A percentile compares a stretch with the other conserved stretches of the same genome.
These are phyloP conservation scores for Octopus bimaculoides DNA, from an alignment of 1,140 invertebrate species.

Conservation along the genomic window DNA sequence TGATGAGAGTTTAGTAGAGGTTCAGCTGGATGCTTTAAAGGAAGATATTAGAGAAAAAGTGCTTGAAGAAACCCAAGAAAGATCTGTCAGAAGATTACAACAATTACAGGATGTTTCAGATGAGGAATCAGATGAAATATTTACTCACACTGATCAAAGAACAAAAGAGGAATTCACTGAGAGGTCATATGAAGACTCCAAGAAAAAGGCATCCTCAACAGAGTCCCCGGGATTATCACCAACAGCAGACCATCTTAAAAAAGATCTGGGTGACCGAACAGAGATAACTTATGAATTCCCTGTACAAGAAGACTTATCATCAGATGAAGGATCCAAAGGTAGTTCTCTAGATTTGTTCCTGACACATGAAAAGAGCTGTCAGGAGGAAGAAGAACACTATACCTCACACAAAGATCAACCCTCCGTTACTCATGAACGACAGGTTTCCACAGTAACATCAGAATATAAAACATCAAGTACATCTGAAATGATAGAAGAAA, in stretches of 20 bases:
- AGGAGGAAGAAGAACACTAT: slow-evolving; percentile 15
- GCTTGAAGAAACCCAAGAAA: neutral
- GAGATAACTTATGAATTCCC: neutral
- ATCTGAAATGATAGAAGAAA: neutral
- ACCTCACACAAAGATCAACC: neutral
- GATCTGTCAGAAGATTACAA: neutral
- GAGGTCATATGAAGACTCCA: too few species aligned
- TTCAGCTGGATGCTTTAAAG: neutral
- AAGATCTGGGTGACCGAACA: neutral
- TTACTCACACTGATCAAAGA: neutral
- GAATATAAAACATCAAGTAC: neutral
- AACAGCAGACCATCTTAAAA: neutral
- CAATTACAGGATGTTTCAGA: neutral
- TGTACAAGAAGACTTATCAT: neutral
- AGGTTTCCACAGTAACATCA: neutral
- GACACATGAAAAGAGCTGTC: slow-evolving; percentile 1
- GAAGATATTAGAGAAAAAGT: neutral
- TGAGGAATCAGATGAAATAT: slow-evolving; percentile 4
- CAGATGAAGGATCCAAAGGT: slow-evolving; percentile 4
- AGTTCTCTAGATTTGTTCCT: slow-evolving; percentile 6
- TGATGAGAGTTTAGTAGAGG: neutral
- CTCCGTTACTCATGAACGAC: too few species aligned
- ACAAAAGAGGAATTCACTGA: too few species aligned
- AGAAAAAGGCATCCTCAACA: too few species aligned
- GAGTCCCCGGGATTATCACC: too few species aligned